Evolutionary conservation across 2,888 invertebrate genomes (phyloP).

Genomic region (Papilio protenor): DNA sequence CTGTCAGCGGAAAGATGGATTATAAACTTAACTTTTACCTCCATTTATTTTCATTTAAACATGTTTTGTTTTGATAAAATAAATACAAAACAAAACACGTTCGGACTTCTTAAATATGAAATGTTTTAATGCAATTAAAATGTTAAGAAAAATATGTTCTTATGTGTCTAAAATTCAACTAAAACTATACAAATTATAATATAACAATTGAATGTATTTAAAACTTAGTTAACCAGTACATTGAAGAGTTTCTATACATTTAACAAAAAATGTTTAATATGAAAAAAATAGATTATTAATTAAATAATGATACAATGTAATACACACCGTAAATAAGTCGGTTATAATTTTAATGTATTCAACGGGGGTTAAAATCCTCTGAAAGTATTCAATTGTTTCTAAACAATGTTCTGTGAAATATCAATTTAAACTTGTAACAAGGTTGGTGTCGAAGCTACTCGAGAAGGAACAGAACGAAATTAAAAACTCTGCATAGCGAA

Average conservation of each 20-base stretch:
- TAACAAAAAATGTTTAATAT: too few relatives aligned
- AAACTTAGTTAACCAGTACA: too few relatives aligned
- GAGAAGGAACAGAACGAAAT: slow-evolving; percentile 39
- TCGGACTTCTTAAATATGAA: neutral
- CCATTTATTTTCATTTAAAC: slow-evolving; percentile 25
- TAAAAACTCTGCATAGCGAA: slow-evolving; percentile 42
- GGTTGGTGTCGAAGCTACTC: slow-evolving; percentile 42
- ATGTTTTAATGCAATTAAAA: too few relatives aligned
- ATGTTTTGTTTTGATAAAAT: slow-evolving; percentile 3
- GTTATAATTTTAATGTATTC: slow-evolving; percentile 14
- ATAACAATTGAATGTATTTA: too few relatives aligned
- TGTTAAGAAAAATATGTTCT: too few relatives aligned
- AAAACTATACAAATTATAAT: too few relatives aligned
- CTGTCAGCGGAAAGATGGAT: slow-evolving; percentile 23
- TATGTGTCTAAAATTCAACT: too few relatives aligned
- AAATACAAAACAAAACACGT: slow-evolving; percentile 8
- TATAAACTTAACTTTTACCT: slow-evolving; percentile 7
- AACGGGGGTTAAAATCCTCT: slow-evolving; percentile 1
- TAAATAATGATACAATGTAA: neutral
- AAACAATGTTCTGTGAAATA: slow-evolving; percentile 43
- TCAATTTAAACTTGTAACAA: slow-evolving; percentile 45
- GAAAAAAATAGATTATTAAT: neutral
- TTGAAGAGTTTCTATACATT: neutral
- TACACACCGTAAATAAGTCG: neutral
- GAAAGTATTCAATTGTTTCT: slow-evolving; percentile 40